Evolutionary conservation across 1,140 invertebrate genomes (phyloP).

Genomic region (Hestina assimilis): DNA sequence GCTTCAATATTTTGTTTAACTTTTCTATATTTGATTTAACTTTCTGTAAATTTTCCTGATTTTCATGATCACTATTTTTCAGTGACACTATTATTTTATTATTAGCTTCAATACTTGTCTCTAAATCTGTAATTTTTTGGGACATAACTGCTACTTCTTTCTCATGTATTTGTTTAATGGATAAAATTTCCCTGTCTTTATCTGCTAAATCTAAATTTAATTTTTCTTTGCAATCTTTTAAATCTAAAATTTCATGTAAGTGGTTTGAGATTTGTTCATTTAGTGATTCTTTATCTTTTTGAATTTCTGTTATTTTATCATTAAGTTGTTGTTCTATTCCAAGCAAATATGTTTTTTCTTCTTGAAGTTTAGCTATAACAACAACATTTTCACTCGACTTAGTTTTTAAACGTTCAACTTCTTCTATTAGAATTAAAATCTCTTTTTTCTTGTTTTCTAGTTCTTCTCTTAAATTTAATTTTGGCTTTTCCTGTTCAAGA

Average conservation of each 20-base stretch:
- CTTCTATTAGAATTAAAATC: conserved; percentile 29
- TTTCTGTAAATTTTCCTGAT: conserved; percentile 36
- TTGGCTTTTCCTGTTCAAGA: conserved; percentile 23
- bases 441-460: conserved; percentile 36
- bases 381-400: conserved; percentile 19
- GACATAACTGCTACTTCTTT: conserved; percentile 30
- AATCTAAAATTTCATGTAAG: conserved; percentile 19
- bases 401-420: conserved; percentile 34
- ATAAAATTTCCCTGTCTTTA: conserved; percentile 29
- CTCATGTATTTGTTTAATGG: conserved; percentile 26
- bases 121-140: conserved; percentile 34
- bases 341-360: conserved; percentile 24
- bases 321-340: conserved; percentile 30
- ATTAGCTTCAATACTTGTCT: conserved; percentile 39
- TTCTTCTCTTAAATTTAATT: conserved; percentile 25
- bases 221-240: conserved; percentile 35
- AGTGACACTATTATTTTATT: conserved; percentile 34
- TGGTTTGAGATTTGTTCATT: conserved; percentile 29
- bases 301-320: conserved; percentile 29
- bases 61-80: conserved; percentile 28
- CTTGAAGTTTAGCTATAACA: conserved; percentile 11
- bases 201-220: conserved; percentile 20
- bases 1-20: conserved; percentile 39
- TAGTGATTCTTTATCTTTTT: conserved; percentile 20
- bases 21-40: conserved; percentile 39